Base-by-base conservation (phyloP, 2,888 invertebrate species). In the Bursaphelenchus okinawaensis region DNA sequence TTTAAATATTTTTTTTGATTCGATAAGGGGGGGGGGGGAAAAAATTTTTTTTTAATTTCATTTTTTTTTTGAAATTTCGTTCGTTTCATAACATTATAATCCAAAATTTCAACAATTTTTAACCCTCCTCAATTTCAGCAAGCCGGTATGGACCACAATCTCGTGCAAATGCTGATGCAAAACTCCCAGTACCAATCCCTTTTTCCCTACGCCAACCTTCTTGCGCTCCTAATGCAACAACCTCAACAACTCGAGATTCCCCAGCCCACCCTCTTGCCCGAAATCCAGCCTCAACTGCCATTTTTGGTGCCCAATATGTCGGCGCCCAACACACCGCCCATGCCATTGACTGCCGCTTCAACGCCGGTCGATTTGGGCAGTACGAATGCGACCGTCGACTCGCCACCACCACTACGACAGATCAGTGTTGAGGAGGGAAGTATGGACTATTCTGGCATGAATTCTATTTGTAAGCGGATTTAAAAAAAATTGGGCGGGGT, bases 151-250 rank as follows among this genome's bases (percentile, higher is more conserved):
- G 40, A 40, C 6, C 40, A 40, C 40, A 16, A 12, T 3, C 12
- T 40, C 12, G 40, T 40, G 12, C 40, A 40, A 40, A 40, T 40
- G 40, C 40, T 40, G 16, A 12, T 40, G 16, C 40, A 40, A 40
- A 40, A 40, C 40, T 40, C 40, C 16, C 40, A 40, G n/a, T 40
- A 40, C 6, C 40, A 40, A 12, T 12, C 60, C 23, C 51, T 59
- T 1, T 24, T 59, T 9, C 60, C 60, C 52, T 59, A 59, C 28
- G 60, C 60, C 22, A 59, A 59, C 51, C 19, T 59, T 1, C 60
- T 59, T 4, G 50, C 50, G 19, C 24, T 59, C 23, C 24, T 59
- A 12, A 40, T 40, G 40, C 40, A 40, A 4, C 40, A 40, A 40
- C 40, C 12, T 16, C 40, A 40, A 4, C n/a, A n/a, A n/a, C n/a